Evolutionary conservation across 2,888 invertebrate species (phyloP).

Genomic region (Tridacna crocea): DNA sequence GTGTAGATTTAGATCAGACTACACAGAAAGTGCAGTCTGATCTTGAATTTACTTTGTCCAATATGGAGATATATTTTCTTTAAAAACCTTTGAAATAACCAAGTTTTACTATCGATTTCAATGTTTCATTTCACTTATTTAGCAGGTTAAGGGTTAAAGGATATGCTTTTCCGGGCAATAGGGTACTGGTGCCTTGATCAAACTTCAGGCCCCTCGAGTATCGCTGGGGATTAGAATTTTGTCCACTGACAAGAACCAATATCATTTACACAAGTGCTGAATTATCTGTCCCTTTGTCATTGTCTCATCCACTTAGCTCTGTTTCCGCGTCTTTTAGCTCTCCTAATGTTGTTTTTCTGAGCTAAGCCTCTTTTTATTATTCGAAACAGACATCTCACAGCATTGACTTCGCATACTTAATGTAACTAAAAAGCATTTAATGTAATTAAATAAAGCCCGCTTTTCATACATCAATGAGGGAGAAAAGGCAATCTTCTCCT

Average conservation of each 20-base stretch:
- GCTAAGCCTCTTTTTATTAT: slow-evolving; percentile 65
- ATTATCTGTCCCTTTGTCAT: slow-evolving; percentile 55
- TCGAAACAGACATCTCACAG: slow-evolving; percentile 48
- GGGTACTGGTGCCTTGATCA: neutral
- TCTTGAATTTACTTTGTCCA: too few relatives aligned
- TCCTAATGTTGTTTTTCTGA: slow-evolving; percentile 57
- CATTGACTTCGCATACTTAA: slow-evolving; percentile 63
- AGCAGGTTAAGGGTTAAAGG: too few relatives aligned
- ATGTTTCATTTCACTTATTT: too few relatives aligned
- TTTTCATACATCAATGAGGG: slow-evolving; percentile 48
- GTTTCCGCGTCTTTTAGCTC: slow-evolving; percentile 48
- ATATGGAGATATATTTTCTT: too few relatives aligned
- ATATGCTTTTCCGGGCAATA: too few relatives aligned
- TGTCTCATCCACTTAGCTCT: slow-evolving; percentile 57
- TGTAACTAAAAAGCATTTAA: slow-evolving; percentile 68
- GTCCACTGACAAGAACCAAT: slow-evolving; percentile 31
- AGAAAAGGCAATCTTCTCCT: slow-evolving; percentile 38
- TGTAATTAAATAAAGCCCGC: slow-evolving; percentile 66
- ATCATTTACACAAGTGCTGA: slow-evolving; percentile 50
- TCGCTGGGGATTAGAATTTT: slow-evolving; percentile 34
- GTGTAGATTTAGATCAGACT: too few relatives aligned
- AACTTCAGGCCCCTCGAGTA: slow-evolving; percentile 34
- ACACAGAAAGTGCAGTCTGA: too few relatives aligned
- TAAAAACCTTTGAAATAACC: too few relatives aligned
- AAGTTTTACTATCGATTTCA: too few relatives aligned